Conservation (phyloP, 2,797 vertebrate genomes). For the Falco columbarius region DNA sequence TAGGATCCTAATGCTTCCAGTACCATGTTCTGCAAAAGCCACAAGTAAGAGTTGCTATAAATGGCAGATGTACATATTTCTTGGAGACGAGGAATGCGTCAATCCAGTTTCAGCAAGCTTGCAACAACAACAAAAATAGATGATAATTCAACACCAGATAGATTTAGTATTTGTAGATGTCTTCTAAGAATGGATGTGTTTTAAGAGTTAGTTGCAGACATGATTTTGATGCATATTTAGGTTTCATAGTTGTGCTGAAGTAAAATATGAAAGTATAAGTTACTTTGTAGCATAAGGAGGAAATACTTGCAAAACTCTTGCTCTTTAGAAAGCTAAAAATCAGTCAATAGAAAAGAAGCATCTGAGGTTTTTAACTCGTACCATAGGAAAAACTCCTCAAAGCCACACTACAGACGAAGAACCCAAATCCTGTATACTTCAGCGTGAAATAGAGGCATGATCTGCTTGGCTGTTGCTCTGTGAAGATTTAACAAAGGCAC, state of each 20-base stretch:
- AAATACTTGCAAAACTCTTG: not conserved
- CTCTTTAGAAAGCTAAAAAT: not conserved
- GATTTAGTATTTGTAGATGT: conserved; percentile 13
- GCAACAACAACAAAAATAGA: not conserved
- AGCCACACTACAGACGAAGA: not conserved
- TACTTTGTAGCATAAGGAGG: not conserved
- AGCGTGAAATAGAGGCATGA: fast-evolving
- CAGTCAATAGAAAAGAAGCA: not conserved
- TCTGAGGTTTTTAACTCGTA: not conserved
- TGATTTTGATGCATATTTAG: conserved; percentile 23
- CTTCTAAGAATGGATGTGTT: conserved; percentile 6
- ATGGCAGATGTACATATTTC: not conserved
- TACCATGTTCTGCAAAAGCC: not conserved
- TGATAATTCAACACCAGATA: conserved; percentile 15
- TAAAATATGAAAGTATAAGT: not conserved
- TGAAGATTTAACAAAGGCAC: not conserved
- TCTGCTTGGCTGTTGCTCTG: not conserved
- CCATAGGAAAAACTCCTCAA: not conserved
- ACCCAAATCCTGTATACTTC: not conserved
- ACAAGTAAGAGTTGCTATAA: not conserved
- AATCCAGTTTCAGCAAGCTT: not conserved
- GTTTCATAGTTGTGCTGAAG: not conserved
- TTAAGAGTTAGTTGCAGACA: not conserved
- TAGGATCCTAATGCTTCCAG: not conserved
- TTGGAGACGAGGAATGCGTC: not conserved